Base-by-base conservation (phyloP, 2,888 invertebrate genomes). In the Stegophylla sp. region DNA sequence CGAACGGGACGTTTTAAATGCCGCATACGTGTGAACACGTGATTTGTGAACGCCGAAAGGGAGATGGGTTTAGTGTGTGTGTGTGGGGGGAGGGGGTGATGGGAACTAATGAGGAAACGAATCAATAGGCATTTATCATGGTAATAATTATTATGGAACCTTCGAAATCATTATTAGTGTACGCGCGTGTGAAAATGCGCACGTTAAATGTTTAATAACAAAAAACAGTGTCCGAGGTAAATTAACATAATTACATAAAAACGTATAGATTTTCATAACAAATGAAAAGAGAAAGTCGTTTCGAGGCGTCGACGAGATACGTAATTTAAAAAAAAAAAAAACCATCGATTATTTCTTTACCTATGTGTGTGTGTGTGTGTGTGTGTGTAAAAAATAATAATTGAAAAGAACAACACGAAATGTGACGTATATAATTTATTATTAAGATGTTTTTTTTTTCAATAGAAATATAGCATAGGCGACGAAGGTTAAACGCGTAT, bases 211-310 rank as follows among this genome's bases (percentile, higher is more conserved):
- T 64, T 75, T 53, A 51, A 41, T 64, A 56, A 43, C 23, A n/a
- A 74, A n/a, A n/a, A 75, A 75, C 17, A 75, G 51, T 64, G 64
- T 75, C 51, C n/a, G 73, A 43, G 51, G 53, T 43, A 43, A 76
- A 53, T 75, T 75, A 75, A 64, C 63, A 41, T 64, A 75, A 75
- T 76, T 76, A 53, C 64, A 53, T n/a, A 75, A 75, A 75, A 76
- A 66, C 41, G 41, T 43, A 76, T n/a, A 17, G 75, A 53, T 76
- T 76, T 76, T 66, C 53, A 53, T 43, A 76, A 66, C 64, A 66
- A 76, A 76, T 26, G 75, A 66, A 76, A 76, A 76, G 75, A 76
- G 75, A 76, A 76, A 76, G 75, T 23, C 17, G 12, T 51, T 17
- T 64, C 51, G 26, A 1, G 1, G 9, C n/a, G n/a, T 56, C 20